Evolutionary conservation across 2,113 vertebrate genomes (phyloP).

Genomic region (Redunca redunca): DNA sequence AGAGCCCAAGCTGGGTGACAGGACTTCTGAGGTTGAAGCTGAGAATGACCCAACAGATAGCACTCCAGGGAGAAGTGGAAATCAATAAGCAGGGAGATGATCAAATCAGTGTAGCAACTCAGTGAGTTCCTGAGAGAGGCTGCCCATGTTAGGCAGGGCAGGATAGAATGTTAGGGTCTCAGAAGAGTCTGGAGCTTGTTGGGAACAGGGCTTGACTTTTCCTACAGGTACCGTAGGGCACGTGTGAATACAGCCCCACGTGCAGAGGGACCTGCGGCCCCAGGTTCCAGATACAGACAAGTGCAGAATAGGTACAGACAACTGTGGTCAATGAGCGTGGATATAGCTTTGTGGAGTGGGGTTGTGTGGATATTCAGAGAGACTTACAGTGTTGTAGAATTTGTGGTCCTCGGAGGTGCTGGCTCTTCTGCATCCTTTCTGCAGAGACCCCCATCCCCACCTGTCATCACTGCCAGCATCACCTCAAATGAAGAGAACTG

Average conservation of each 20-base stretch:
- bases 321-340: background rate
- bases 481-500: background rate
- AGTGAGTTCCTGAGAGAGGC: background rate
- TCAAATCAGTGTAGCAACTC: background rate
- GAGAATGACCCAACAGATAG: background rate
- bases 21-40: background rate
- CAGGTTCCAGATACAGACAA: background rate
- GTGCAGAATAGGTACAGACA: background rate
- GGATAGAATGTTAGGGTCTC: no score
- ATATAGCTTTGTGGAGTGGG: background rate
- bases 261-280: background rate
- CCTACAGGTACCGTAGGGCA: no score
- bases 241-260: background rate
- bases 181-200: background rate
- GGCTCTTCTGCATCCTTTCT: background rate
- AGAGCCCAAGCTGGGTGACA: background rate
- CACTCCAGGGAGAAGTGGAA: background rate
- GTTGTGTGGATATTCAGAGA: background rate
- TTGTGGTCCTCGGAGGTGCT: background rate
- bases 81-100: background rate
- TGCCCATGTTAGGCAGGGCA: fast-evolving
- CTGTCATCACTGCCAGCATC: background rate
- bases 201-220: background rate
- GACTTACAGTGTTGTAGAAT: background rate
- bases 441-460: background rate